Conservation (phyloP, 2,888 invertebrate species). For the Zeuzera pyrina region DNA sequence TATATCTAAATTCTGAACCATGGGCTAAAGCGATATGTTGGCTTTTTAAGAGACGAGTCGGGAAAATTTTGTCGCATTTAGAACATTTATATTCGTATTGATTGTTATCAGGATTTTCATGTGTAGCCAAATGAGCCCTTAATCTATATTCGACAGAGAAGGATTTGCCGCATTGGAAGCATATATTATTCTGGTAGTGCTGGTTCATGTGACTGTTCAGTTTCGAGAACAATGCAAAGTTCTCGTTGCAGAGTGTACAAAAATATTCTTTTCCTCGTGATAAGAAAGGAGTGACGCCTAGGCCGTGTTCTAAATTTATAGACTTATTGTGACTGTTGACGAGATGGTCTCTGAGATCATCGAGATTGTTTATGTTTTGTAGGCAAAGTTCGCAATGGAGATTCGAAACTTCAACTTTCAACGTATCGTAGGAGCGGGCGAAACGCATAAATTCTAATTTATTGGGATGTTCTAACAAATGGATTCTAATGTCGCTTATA, state of each 20-base stretch:
- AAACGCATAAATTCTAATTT: conserved; percentile 35
- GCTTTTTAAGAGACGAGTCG: conserved; percentile 30
- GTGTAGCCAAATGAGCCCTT: conserved; percentile 40
- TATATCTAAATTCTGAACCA: conserved; percentile 28
- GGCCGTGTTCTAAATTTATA: conserved; percentile 29
- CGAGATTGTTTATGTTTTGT: conserved; percentile 25
- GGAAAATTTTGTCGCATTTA: conserved; percentile 39
- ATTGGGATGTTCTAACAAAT: conserved; percentile 35
- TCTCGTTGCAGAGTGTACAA: conserved; percentile 40
- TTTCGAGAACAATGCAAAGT: conserved; percentile 44
- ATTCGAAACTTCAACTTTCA: conserved; percentile 49
- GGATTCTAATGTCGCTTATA: conserved; percentile 37
- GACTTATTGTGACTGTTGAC: conserved; percentile 34
- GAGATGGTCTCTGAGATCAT: conserved; percentile 41
- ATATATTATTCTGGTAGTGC: conserved; percentile 57
- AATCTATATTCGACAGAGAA: conserved; percentile 41
- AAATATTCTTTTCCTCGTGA: conserved; percentile 27
- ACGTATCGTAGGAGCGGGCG: conserved; percentile 28
- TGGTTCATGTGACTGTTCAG: conserved; percentile 52
- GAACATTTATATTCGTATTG: conserved; percentile 31
- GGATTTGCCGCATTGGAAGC: conserved; percentile 51
- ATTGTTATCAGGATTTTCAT: conserved; percentile 26
- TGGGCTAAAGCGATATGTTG: conserved; percentile 37
- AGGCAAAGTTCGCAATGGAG: conserved; percentile 45
- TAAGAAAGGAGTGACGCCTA: conserved; percentile 47